phyloP scores from a whole-genome alignment of 2,888 invertebrate genomes.

The Melanostoma mellinum region DNA sequence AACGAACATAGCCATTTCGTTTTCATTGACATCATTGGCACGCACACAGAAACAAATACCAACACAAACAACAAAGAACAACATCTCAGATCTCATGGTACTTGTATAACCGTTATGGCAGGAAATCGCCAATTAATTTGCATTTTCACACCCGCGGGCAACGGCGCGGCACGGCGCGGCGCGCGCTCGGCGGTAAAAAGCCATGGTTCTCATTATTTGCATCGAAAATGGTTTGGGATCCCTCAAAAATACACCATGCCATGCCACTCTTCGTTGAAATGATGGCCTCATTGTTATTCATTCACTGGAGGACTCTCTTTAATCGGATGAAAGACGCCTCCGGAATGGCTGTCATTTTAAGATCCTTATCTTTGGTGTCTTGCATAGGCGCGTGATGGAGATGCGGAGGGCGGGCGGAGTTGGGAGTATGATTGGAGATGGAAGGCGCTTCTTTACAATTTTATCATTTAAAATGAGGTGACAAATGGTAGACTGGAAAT shows the following conservation, averaged over 20 bases:
- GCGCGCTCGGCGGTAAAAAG: conserved; percentile 44
- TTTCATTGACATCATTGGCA: conserved; percentile 11
- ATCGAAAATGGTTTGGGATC: conserved; percentile 47
- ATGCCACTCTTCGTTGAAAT: conserved; percentile 29
- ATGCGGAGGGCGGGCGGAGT: conserved; percentile 1
- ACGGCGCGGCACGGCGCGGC: no score
- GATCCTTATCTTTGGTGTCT: conserved; percentile 56
- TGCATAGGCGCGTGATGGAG: conserved; percentile 33
- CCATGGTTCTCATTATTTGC: conserved; percentile 71
- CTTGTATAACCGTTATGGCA: conserved; percentile 35
- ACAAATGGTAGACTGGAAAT: conserved; percentile 20
- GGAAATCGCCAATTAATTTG: conserved; percentile 73
- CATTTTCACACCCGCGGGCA: conserved; percentile 54
- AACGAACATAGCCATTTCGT: conserved; percentile 44
- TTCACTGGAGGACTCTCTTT: conserved; percentile 63
- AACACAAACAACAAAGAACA: neutral
- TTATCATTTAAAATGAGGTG: conserved; percentile 54
- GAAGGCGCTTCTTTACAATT: conserved; percentile 25
- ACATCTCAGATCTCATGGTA: conserved; percentile 3
- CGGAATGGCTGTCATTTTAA: conserved; percentile 69
- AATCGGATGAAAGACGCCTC: conserved; percentile 70
- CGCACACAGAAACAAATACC: neutral
- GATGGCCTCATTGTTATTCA: conserved; percentile 69
- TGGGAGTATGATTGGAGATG: neutral
- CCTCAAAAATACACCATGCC: conserved; percentile 32